Evolutionary conservation across 2,888 invertebrate genomes (phyloP).

Genomic region (Coelogynopora nodosa): DNA sequence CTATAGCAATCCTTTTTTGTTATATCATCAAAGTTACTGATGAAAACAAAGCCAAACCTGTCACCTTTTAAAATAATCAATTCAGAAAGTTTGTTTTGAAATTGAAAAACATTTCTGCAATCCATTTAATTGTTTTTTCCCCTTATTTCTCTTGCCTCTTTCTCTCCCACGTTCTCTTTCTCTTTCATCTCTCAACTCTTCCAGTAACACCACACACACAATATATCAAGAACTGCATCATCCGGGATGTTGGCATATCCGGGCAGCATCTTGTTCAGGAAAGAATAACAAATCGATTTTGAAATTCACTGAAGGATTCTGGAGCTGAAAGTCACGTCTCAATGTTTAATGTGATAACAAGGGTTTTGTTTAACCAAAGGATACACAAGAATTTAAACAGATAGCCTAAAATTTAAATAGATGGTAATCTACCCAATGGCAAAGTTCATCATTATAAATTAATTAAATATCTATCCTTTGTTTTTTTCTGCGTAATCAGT

Average conservation of each 20-base stretch:
- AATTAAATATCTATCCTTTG: too few relatives aligned
- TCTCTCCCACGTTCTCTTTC: neutral
- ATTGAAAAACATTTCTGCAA: neutral
- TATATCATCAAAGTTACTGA: too few relatives aligned
- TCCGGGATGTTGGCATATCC: neutral
- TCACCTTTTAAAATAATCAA: neutral
- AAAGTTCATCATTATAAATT: too few relatives aligned
- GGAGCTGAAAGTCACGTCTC: neutral
- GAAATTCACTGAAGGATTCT: neutral
- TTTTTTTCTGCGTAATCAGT: too few relatives aligned
- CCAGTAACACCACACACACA: neutral
- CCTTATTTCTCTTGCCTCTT: neutral
- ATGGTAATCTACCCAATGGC: too few relatives aligned
- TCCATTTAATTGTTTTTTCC: neutral
- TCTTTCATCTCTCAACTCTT: neutral
- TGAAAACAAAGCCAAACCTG: neutral
- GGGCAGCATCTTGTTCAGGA: neutral
- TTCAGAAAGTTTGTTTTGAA: neutral
- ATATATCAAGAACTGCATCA: neutral
- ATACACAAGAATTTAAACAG: neutral
- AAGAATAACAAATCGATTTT: neutral
- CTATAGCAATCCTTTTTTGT: too few relatives aligned
- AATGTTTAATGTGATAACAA: neutral
- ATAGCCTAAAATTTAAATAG: too few relatives aligned
- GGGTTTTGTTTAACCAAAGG: neutral